Conservation (phyloP, 1,140 invertebrate species). For the Chironomus tepperi region DNA sequence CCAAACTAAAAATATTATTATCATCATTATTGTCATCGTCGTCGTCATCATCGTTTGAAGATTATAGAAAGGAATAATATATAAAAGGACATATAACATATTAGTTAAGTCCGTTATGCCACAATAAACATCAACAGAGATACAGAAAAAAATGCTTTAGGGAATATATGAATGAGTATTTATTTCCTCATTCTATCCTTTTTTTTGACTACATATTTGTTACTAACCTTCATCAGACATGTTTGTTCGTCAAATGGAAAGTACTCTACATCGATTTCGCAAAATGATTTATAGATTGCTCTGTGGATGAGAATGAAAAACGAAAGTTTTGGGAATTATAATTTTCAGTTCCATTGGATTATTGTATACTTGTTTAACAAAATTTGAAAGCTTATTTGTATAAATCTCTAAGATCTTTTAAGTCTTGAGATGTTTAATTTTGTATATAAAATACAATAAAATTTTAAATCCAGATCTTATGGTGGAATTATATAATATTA, state of each 20-base stretch:
- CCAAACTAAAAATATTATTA: conserved; percentile 53
- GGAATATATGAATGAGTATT: not conserved
- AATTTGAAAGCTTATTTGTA: no score
- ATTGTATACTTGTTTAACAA: no score
- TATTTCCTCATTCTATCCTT: not conserved
- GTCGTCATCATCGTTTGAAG: no score
- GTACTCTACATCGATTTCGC: conserved; percentile 93
- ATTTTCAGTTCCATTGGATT: no score
- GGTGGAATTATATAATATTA: not conserved
- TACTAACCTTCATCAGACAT: conserved; percentile 75
- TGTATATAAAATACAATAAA: no score
- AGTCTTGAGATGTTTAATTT: no score
- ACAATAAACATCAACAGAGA: not conserved
- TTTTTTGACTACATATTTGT: not conserved
- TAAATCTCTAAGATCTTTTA: no score
- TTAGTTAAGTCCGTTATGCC: not conserved
- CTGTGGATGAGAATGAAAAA: not conserved
- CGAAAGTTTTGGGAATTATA: not conserved
- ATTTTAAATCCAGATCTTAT: no score
- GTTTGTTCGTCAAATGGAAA: conserved; percentile 95
- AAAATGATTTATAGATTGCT: conserved; percentile 96
- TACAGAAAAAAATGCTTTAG: not conserved
- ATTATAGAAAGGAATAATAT: no score
- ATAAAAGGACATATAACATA: not conserved
- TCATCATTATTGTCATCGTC: no score